phyloP scores from a whole-genome alignment of 2,113 vertebrate species.

The Coracopsis vasa region DNA sequence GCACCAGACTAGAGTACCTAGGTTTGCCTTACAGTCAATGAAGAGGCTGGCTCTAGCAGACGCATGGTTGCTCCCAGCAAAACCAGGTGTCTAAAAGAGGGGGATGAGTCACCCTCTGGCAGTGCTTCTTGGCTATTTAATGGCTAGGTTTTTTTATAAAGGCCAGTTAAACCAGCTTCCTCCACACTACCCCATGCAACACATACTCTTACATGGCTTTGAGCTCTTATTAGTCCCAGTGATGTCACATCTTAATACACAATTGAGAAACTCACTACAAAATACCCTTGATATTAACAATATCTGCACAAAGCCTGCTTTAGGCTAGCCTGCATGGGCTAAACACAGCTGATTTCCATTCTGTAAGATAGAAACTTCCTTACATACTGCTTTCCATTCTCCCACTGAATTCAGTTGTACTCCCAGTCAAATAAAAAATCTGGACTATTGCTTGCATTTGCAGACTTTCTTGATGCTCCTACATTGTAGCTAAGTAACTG shows the following conservation, averaged over 20 bases:
- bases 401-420: not conserved
- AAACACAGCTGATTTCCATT: not conserved
- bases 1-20: not conserved
- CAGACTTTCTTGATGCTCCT: not conserved
- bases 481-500: not conserved
- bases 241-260: not conserved
- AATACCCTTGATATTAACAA: not conserved
- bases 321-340: not conserved
- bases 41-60: not conserved
- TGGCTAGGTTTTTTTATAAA: not conserved
- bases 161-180: slow-evolving; percentile 35
- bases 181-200: not conserved
- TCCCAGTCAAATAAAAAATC: not conserved
- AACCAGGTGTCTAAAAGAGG: not conserved
- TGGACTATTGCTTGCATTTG: not conserved
- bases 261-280: not conserved
- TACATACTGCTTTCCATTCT: not conserved
- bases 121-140: not conserved
- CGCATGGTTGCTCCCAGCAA: not conserved
- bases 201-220: not conserved
- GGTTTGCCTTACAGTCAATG: not conserved
- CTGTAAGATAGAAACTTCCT: not conserved
- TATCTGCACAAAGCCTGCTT: not conserved
- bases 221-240: not conserved
- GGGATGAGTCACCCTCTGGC: not conserved